phyloP scores from a whole-genome alignment of 2,888 invertebrate species.

The Caenorhabditis zanzibari region DNA sequence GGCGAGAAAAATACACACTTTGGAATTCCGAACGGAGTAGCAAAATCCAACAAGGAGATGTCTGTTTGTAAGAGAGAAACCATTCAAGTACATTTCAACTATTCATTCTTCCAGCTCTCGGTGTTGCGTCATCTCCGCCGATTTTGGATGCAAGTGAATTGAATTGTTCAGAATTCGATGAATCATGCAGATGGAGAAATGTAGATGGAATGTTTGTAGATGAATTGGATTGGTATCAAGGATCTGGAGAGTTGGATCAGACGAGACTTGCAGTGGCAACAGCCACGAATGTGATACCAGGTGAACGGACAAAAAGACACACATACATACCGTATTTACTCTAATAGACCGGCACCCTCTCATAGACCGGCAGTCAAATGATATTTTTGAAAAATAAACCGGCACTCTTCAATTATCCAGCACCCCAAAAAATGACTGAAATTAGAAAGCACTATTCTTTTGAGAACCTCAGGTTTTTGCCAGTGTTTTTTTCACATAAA shows the following conservation, averaged over 20 bases:
- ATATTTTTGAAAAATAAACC: too few relatives aligned
- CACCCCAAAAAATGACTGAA: too few relatives aligned
- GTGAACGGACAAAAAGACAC: constrained; percentile 48
- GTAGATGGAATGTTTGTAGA: constrained; percentile 82
- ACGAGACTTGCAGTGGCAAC: constrained; percentile 76
- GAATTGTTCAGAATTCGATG: constrained; percentile 80
- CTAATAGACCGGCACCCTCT: too few relatives aligned
- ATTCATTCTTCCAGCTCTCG: constrained; percentile 61
- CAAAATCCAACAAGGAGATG: constrained; percentile 54
- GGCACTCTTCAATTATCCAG: too few relatives aligned
- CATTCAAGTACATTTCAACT: neutral
- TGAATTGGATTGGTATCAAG: constrained; percentile 82
- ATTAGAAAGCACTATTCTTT: too few relatives aligned
- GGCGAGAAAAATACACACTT: constrained; percentile 63
- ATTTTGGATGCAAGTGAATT: constrained; percentile 68
- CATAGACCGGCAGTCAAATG: too few relatives aligned
- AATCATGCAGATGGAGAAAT: constrained; percentile 80
- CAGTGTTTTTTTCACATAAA: too few relatives aligned
- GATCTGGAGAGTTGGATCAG: constrained; percentile 79
- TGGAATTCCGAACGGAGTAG: constrained; percentile 52
- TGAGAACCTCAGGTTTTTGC: too few relatives aligned
- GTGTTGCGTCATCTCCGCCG: constrained; percentile 64
- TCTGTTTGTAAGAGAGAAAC: constrained; percentile 37
- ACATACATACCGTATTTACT: too few relatives aligned
- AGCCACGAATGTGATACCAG: constrained; percentile 78